Conservation (phyloP, 1,140 invertebrate genomes). For the Papilio polyxenes region DNA sequence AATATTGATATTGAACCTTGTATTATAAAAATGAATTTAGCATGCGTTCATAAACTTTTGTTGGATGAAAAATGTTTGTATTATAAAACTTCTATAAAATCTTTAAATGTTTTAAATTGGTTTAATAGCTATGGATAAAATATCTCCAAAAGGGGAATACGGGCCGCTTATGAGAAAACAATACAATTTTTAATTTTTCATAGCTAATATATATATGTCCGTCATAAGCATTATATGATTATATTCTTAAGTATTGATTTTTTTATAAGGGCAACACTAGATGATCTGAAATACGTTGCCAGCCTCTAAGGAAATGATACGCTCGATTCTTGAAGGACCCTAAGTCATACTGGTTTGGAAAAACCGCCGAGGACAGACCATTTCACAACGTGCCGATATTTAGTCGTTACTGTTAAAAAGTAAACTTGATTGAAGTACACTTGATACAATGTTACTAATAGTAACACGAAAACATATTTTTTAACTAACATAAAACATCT, state of each 20-base stretch:
- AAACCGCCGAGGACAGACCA: too few species aligned
- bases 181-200: too few species aligned
- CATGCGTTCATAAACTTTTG: conserved; percentile 20
- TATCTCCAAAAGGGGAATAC: not conserved
- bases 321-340: too few species aligned
- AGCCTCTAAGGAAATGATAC: too few species aligned
- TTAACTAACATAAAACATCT: conserved; percentile 44
- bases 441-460: not conserved
- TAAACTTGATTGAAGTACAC: not conserved
- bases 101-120: not conserved
- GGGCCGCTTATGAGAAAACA: too few species aligned
- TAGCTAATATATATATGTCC: too few species aligned
- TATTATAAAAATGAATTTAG: conserved; percentile 33
- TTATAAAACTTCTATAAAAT: not conserved
- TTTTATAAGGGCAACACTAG: too few species aligned
- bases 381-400: not conserved
- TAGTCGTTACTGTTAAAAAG: not conserved
- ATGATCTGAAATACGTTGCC: too few species aligned
- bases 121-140: not conserved
- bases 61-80: not conserved
- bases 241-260: too few species aligned
- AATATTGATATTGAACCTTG: conserved; percentile 37
- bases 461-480: conserved; percentile 18
- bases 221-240: too few species aligned
- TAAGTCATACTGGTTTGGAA: too few species aligned